phyloP scores from a whole-genome alignment of 1,140 invertebrate species.

The Capitella teleta region DNA sequence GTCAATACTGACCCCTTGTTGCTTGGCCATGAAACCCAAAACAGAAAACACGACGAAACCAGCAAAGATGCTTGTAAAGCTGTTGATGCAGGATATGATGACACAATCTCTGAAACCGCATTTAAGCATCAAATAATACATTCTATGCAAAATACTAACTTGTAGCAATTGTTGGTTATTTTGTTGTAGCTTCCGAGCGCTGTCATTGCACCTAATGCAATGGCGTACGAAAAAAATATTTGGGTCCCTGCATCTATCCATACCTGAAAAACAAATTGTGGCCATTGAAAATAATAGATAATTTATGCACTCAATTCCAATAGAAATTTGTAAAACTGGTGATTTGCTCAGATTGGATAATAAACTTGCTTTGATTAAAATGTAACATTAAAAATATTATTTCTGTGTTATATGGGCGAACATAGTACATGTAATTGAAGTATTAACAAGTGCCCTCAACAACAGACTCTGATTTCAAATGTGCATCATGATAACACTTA shows the following conservation, averaged over 20 bases:
- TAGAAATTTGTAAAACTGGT: no score
- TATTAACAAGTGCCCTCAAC: no score
- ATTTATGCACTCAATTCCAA: no score
- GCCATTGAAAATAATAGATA: no score
- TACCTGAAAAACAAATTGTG: slow-evolving; percentile 34
- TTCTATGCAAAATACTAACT: slow-evolving; percentile 49
- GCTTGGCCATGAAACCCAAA: slow-evolving; percentile 36
- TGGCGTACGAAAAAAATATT: slow-evolving; percentile 68
- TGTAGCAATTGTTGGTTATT: slow-evolving; percentile 70
- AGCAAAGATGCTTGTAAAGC: slow-evolving; percentile 33
- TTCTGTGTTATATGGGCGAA: no score
- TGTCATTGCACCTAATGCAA: slow-evolving; percentile 65
- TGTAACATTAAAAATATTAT: no score
- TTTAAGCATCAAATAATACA: no score
- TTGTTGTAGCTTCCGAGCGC: slow-evolving; percentile 74
- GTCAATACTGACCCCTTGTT: slow-evolving; percentile 23
- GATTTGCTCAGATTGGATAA: no score
- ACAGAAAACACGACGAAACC: slow-evolving; percentile 39
- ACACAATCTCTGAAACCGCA: slow-evolving; percentile 25
- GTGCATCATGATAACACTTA: no score
- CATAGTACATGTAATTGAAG: no score
- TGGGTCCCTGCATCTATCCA: slow-evolving; percentile 79
- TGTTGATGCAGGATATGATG: slow-evolving; percentile 30
- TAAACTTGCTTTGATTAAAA: no score
- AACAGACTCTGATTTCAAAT: no score